Percentiles rank a stretch among this genome's conserved stretches.
These are phyloP conservation scores for Neomorphus geoffroyi DNA, from an alignment of 2,797 vertebrate genomes.

Conservation along the genomic window DNA sequence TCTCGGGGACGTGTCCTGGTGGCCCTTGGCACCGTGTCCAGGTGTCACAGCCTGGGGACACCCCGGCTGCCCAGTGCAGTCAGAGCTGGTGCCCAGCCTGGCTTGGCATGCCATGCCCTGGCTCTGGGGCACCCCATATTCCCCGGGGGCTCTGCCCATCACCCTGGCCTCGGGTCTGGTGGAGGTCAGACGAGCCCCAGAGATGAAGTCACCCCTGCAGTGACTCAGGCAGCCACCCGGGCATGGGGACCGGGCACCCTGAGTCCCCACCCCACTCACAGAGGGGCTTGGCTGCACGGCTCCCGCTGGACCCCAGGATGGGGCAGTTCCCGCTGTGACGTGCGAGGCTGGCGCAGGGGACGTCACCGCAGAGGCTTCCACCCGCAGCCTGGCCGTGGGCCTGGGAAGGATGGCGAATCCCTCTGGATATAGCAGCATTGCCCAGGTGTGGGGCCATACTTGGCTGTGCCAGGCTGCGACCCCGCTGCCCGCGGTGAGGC, in stretches of 20 bases:
- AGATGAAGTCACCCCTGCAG: neutral
- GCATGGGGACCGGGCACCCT: accelerated
- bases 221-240: neutral
- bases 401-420: neutral
- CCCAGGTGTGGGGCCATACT: slow-evolving; percentile 9
- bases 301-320: neutral
- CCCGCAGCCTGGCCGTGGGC: neutral
- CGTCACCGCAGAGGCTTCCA: neutral
- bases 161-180: neutral
- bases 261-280: accelerated
- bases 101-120: neutral
- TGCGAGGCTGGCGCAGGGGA: neutral
- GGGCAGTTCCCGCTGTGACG: neutral
- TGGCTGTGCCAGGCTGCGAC: neutral
- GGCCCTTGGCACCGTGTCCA: neutral
- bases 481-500: neutral
- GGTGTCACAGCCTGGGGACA: neutral
- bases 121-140: neutral
- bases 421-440: neutral
- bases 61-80: neutral
- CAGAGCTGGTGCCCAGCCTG: neutral
- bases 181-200: neutral
- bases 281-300: neutral
- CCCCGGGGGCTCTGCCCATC: neutral
- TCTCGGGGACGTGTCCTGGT: neutral